A percentile compares a stretch with the other conserved stretches of the same genome.
These are phyloP conservation scores for Erythrolamprus reginae DNA, from an alignment of 2,113 vertebrate species.

Conservation along the genomic window DNA sequence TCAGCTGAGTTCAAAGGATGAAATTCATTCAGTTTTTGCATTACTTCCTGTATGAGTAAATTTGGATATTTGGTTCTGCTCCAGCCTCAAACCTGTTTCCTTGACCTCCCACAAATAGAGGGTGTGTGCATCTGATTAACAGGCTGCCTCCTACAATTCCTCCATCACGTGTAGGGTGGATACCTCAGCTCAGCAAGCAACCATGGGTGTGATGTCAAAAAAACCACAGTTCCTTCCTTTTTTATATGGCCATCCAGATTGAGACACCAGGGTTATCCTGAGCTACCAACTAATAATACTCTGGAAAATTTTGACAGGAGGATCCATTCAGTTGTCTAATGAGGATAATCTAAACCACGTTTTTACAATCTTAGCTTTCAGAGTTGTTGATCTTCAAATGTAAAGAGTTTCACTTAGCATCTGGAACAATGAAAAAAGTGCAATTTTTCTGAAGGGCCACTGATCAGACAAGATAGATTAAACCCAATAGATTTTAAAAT, in stretches of 20 bases:
- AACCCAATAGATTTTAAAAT: background rate
- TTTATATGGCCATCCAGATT: background rate
- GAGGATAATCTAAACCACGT: background rate
- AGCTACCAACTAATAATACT: background rate
- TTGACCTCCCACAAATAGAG: background rate
- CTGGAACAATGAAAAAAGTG: background rate
- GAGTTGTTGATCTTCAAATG: background rate
- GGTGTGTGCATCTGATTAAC: background rate
- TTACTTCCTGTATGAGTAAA: background rate
- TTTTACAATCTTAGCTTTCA: background rate
- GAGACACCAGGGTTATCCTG: background rate
- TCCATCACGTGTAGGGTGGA: background rate
- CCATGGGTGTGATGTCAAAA: background rate
- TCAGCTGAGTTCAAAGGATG: background rate
- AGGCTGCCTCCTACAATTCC: slow-evolving; percentile 1
- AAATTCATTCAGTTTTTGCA: background rate
- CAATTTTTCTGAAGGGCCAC: background rate
- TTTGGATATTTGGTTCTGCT: background rate
- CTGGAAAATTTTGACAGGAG: background rate
- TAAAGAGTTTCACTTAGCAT: background rate
- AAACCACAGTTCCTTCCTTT: background rate
- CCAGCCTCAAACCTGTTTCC: background rate
- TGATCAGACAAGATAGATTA: background rate
- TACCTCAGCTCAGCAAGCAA: slow-evolving; percentile 8
- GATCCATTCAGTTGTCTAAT: background rate